Evolutionary conservation across 2,888 invertebrate genomes (phyloP), one percentile per base, ranked within the genome.

Genomic region (Erebia epiphron): DNA sequence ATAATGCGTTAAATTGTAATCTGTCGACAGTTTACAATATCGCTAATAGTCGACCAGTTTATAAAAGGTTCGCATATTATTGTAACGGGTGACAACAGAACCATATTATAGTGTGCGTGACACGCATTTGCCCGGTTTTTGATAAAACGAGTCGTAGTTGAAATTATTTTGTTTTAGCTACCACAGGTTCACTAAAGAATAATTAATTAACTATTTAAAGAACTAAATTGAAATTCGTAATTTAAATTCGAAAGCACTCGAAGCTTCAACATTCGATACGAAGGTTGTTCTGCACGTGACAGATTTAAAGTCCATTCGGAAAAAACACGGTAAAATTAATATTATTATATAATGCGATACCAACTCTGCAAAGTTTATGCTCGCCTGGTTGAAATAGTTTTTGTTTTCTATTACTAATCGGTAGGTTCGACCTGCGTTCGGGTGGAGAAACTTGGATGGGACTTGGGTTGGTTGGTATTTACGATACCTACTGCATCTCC

Each of bases 331-430:
- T 11, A 43, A 9, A 43, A 11, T 43, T 41, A 41, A 43, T 10
- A 43, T 1, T 43, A 43, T 11, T 43, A 11, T 43, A 43, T 43
- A 11, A 43, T 43, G 1, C 8, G 9, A 9, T 66, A 67, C 69
- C 69, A 60, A 46, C 67, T 26, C 54, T 9, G 16, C 46, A 62
- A 52, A 50, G 35, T 54, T 63, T 69, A 71, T 73, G 71, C n/a
- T 58, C 52, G 18, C 73, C 73, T 73, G 69, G 73, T 73, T 57
- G 67, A 72, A 72, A 73, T 73, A 73, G 69, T 73, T 73, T 73
- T 72, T 68, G 72, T 72, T 71, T 73, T 73, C 73, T 73, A 72
- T 64, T 26, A 62, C 50, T 52, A 26, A 43, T 57, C 9, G 4
- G 26, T 26, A 26, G 26, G 26, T 26, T 35, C 35, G 35, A 35